Evolutionary conservation across 2,888 invertebrate species (phyloP), one percentile per base, ranked within the genome.

Genomic region (Drosophila tripunctata): DNA sequence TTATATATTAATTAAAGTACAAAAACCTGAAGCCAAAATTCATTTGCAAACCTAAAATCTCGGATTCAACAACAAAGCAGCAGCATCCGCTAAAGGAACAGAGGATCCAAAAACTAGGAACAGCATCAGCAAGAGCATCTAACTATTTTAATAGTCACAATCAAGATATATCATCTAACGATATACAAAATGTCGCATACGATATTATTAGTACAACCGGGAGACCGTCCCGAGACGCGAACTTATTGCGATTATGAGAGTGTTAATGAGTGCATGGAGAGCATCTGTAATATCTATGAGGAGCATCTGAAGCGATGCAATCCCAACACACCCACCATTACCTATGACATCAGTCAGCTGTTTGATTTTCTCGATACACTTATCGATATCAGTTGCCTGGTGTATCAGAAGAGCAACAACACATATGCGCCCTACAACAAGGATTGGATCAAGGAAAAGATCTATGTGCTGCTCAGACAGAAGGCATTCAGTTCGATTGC

Each of bases 361-460:
- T 99, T 99, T 91, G 98, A 99, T 91, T 99, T 99, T 90, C 96
- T 99, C 72, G 99, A 99, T 92, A 97, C 97, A 92, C 92, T 99
- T 45, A 95, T 97, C 17, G 99, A 99, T 90, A 93, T 99, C 47
- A 97, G 98, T 82, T 99, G 99, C 89, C 92, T 99, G 65, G 99
- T 99, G 67, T 99, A 97, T 91, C 97, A 98, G 92, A 98, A 98
- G 90, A 96, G 96, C 5, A 96, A 97, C 36, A 97, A 98, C 89
- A 97, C 98, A 0, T 99, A 99, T 89, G 97, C 98, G 1, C 99
- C 99, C 0, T 99, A 99, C 92, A 99, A 99, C 91, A 99, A 99
- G 92, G 98, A 98, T 88, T 99, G 99, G 99, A 98, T 99, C 61
- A 99, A 99, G 91, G 99, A 99, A 90, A 98, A 99, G 91, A 98